Conservation (phyloP, 2,113 vertebrate genomes). For the Gymnarchus niloticus region DNA sequence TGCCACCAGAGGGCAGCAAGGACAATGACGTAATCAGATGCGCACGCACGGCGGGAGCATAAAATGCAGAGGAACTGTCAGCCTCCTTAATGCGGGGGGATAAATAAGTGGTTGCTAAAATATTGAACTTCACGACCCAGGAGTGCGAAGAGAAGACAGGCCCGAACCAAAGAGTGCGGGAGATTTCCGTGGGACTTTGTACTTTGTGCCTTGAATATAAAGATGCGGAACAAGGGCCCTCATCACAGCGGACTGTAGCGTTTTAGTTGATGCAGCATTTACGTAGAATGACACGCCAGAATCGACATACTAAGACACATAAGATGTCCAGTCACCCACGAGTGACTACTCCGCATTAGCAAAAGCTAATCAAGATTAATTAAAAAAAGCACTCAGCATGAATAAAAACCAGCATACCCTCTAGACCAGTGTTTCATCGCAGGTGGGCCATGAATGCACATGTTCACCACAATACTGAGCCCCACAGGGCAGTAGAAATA, state of each 20-base stretch:
- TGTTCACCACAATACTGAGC: too few relatives aligned
- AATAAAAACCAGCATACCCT: background rate
- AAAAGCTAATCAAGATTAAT: background rate
- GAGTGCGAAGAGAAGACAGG: background rate
- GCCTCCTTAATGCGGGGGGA: background rate
- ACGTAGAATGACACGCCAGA: background rate
- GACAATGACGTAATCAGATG: conserved; percentile 31
- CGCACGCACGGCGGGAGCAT: background rate
- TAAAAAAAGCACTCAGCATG: background rate
- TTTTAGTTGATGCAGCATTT: too few relatives aligned
- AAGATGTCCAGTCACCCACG: background rate
- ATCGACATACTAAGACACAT: background rate
- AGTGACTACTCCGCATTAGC: background rate
- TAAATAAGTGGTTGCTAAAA: conserved; percentile 27
- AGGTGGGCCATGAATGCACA: background rate
- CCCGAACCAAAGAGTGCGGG: background rate
- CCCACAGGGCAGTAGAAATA: too few relatives aligned
- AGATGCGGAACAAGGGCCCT: background rate
- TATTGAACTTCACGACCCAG: background rate
- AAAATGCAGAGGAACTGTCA: background rate
- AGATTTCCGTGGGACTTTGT: background rate
- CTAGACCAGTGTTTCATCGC: background rate
- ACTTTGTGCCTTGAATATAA: background rate
- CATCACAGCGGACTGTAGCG: background rate
- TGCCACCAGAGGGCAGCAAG: background rate